Base-by-base conservation (phyloP, 2,888 invertebrate genomes). In the Syrista parreyssii region DNA sequence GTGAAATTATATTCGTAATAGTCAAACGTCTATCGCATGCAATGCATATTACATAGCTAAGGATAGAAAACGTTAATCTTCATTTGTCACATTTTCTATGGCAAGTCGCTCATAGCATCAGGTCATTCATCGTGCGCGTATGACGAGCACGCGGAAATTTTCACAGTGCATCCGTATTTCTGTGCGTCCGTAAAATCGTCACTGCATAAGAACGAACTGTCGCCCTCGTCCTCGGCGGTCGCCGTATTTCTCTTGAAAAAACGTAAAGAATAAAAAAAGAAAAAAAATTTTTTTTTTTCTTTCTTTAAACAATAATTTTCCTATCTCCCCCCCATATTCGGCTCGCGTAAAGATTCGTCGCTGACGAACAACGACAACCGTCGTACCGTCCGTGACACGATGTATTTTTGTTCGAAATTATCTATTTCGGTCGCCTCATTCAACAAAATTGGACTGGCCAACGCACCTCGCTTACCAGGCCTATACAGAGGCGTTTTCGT, bases 401-500 rank as follows among this genome's bases (percentile, higher is more conserved):
- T 71, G 23, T 55, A 71, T 71, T 71, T 71, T 30, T 31, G 71
- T 71, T 0, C 31, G 23, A 31, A 12, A 71, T 31, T 15, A 23
- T 71, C 71, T 71, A 71, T 71, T 71, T 71, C 71, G 71, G 71
- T 71, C 33, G 32, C 12, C 71, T 23, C 34, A 74, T 74, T 40
- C 23, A 32, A 74, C 34, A 55, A 55, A 74, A 34, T 74, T 33
- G 9, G 74, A n/a, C 9, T n/a, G 55, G 36, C 33, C 36, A 69
- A 35, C 74, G 77, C 40, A 33, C 74, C 23, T 35, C 69, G 34
- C 68, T 80, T 71, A 69, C 77, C 15, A 34, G 23, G 72, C 76
- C 76, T 73, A 40, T 75, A 30, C 68, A 31, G 36, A 68, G 55
- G 79, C 78, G 79, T 79, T 79, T 77, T 31, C 77, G 78, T 80